A percentile compares a stretch with the other conserved stretches of the same genome.
These are phyloP conservation scores for Parnassius orleans DNA, from an alignment of 2,888 invertebrate species.

Conservation along the genomic window DNA sequence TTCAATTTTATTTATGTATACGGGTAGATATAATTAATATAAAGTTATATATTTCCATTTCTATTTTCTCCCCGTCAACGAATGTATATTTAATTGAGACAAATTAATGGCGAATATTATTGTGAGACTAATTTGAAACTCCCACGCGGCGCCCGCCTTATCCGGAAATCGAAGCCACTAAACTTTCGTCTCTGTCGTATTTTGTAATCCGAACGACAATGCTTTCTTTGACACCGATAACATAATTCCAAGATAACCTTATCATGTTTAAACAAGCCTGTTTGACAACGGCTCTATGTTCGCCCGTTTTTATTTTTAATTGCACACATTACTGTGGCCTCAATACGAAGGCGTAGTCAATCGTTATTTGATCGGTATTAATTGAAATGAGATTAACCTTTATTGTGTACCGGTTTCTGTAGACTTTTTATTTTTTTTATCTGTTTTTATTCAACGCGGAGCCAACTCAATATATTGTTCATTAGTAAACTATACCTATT, in stretches of 20 bases:
- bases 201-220: slow-evolving; percentile 2
- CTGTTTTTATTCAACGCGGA: not conserved
- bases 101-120: slow-evolving; percentile 5
- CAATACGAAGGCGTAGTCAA: slow-evolving; percentile 8
- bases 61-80: not conserved
- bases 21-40: no score
- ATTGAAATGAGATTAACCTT: slow-evolving; percentile 13
- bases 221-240: slow-evolving; percentile 15
- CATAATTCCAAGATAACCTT: slow-evolving; percentile 18
- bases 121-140: not conserved
- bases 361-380: slow-evolving; percentile 7
- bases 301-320: slow-evolving; percentile 4
- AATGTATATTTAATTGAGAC: slow-evolving; percentile 6
- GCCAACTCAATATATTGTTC: no score
- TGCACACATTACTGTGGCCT: slow-evolving; percentile 9
- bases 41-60: slow-evolving; percentile 33
- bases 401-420: slow-evolving; percentile 14
- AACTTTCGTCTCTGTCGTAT: slow-evolving; percentile 4
- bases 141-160: slow-evolving; percentile 2
- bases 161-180: slow-evolving; percentile 12
- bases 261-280: slow-evolving; percentile 14
- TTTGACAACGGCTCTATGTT: slow-evolving; percentile 15
- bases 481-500: no score
- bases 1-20: no score
- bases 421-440: slow-evolving; percentile 4